Percentiles rank a stretch among this genome's conserved stretches.
These are phyloP conservation scores for Thamnophis sirtalis DNA, from an alignment of 2,113 vertebrate species.

Conservation along the genomic window DNA sequence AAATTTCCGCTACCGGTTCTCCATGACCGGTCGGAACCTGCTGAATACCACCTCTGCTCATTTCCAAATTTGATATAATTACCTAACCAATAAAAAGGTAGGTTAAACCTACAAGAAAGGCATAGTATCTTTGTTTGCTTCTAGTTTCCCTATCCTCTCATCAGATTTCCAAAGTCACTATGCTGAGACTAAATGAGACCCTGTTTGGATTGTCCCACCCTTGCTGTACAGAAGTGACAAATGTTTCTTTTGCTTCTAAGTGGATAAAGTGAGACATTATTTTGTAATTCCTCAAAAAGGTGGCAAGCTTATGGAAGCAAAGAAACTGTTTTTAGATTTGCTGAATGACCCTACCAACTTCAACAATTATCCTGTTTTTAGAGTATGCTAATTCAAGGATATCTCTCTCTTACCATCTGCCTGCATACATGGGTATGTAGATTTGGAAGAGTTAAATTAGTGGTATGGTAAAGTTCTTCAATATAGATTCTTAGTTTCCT, in stretches of 20 bases:
- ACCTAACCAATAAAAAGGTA: neutral
- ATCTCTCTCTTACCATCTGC: slow-evolving; percentile 11
- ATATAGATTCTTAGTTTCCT: neutral
- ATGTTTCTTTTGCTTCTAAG: neutral
- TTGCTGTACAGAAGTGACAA: neutral
- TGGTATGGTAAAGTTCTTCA: neutral
- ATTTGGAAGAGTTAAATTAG: neutral
- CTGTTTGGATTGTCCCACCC: neutral
- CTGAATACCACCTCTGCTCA: neutral
- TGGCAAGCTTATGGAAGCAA: neutral
- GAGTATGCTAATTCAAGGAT: neutral
- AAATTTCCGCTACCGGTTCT: too few relatives aligned
- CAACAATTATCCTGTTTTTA: neutral
- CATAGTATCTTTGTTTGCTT: neutral
- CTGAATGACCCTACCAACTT: neutral
- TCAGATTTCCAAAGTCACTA: neutral
- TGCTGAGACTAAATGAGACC: neutral
- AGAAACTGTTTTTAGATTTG: neutral
- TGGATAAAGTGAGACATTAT: too few relatives aligned
- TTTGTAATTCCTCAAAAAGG: neutral
- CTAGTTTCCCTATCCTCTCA: neutral
- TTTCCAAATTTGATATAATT: neutral
- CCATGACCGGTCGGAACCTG: too few relatives aligned
- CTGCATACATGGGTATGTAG: neutral
- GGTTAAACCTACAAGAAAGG: neutral